Percentiles rank a stretch among this genome's conserved stretches.
Evolutionary conservation across 2,797 vertebrate genomes (phyloP).

Genomic region (Alauda arvensis): DNA sequence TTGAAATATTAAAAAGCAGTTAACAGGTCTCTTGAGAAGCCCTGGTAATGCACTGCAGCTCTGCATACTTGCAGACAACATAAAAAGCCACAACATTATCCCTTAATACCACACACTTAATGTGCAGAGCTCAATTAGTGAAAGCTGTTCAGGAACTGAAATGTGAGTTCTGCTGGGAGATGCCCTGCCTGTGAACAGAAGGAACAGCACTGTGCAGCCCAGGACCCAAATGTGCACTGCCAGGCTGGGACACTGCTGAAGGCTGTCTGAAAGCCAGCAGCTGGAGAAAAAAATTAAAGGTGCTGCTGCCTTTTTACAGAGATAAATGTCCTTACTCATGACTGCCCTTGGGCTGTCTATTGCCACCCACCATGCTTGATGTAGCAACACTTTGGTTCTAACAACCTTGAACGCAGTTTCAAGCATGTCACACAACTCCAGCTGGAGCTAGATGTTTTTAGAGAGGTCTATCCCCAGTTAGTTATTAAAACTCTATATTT

Average conservation of each 20-base stretch:
- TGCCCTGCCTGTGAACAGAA: not conserved
- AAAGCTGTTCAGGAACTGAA: not conserved
- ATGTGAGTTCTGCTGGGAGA: not conserved
- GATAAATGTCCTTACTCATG: not conserved
- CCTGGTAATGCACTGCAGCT: not conserved
- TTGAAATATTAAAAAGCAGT: slow-evolving; percentile 29
- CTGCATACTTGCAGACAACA: slow-evolving; percentile 35
- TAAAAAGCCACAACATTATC: slow-evolving; percentile 29
- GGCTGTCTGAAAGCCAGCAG: not conserved
- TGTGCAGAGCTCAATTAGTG: not conserved
- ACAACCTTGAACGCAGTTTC: not conserved
- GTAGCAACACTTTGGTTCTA: not conserved
- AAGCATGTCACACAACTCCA: not conserved
- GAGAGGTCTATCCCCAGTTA: not conserved
- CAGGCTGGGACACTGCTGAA: not conserved
- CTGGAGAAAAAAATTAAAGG: not conserved
- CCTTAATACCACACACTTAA: not conserved
- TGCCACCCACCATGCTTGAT: not conserved
- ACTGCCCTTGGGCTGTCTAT: not conserved
- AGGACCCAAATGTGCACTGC: not conserved
- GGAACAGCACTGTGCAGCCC: not conserved
- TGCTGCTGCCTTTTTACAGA: not conserved
- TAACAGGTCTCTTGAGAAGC: slow-evolving; percentile 38
- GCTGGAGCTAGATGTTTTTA: not conserved
- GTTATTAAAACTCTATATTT: not conserved